Base-by-base conservation (phyloP, 2,797 vertebrate genomes). In the Leptatherina wallacei region DNA sequence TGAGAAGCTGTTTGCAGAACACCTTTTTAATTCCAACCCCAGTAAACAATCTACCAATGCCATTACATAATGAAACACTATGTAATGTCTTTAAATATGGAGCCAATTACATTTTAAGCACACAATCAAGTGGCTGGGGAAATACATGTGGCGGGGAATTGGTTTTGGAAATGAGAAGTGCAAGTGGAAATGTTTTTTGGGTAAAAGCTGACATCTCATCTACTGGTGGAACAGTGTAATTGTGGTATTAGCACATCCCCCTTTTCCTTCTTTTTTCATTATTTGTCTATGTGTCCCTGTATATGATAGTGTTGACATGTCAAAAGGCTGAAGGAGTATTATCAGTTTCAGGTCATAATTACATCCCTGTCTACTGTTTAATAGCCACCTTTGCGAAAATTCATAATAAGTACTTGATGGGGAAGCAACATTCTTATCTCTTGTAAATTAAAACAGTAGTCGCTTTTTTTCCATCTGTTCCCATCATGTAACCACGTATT, bases 11-110 rank as follows among this genome's bases (percentile, higher is more conserved):
- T 80, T 77, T 47, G 52, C 78, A 73, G 72, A 87, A 83, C 86
- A 92, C 85, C 90, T 92, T 92, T 92, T 91, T 91, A 91, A 94
- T 92, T 93, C 84, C 5, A 65, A 80, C 70, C 78, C 82, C 92
- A 89, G 94, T 92, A 91, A 93, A 92, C 91, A 92, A 93, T 91
- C 78, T 65, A 61, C 86, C 86, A 61, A 73, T 87, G 77, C 78
- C 78, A 90, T 89, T 87, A 89, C 91, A 85, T 90, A 93, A 91
- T 93, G 83, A 89, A 91, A 90, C 85, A 79, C 88, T 83, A 55
- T 30, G 63, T 90, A 89, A 90, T 91, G 84, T 87, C 81, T 84
- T 89, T 88, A 88, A 91, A 92, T 92, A 90, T 90, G 81, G 89
- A 90, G 75, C 83, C 87, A 85, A 85, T 91, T 84, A 79, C 87